Base-by-base conservation (phyloP, 2,888 invertebrate species). In the Helleia helle region DNA sequence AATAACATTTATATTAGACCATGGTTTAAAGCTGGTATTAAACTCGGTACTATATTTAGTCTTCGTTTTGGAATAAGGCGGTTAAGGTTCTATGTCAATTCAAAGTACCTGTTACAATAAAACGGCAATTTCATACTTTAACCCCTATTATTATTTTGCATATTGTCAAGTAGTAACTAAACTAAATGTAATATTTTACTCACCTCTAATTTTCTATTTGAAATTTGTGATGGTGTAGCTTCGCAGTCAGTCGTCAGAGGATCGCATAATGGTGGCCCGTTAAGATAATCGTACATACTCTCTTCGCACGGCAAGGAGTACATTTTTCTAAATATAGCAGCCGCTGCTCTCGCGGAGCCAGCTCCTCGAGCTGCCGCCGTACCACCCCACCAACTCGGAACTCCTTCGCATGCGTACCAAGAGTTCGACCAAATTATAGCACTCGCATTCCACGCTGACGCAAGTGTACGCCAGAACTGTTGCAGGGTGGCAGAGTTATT, bases 251-350 rank as follows among this genome's bases (percentile, higher is more conserved):
- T 81, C 4, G 79, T 73, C 25, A 49, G 54, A 1, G 59, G 48
- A 43, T 83, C 80, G 43, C 83, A 83, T 1, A 65, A 58, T 0
- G 83, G 81, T 13, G 70, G 51, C 1, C 89, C 89, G 22, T 90
- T 90, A 55, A 93, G 89, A 59, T 91, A 87, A 44, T 90, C 88
- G 53, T 88, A 83, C 66, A 91, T 87, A 17, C 86, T 81, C 45
- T 89, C 87, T 58, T 92, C 91, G 71, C 94, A 94, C 47, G 91
- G 92, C 71, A 93, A 86, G 50, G 92, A 81, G 46, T 90, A 85
- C 51, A 90, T 71, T 8, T 86, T 75, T 7, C 87, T 85, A 58
- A 89, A 90, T 6, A 89, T 71, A 24, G 89, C 89, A 3, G 89
- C 88, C 15, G 88, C 88, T 45, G 88, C 88, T 56, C 89, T 58